Base-by-base conservation (phyloP, 2,888 invertebrate genomes). In the Amphiduros pacificus region DNA sequence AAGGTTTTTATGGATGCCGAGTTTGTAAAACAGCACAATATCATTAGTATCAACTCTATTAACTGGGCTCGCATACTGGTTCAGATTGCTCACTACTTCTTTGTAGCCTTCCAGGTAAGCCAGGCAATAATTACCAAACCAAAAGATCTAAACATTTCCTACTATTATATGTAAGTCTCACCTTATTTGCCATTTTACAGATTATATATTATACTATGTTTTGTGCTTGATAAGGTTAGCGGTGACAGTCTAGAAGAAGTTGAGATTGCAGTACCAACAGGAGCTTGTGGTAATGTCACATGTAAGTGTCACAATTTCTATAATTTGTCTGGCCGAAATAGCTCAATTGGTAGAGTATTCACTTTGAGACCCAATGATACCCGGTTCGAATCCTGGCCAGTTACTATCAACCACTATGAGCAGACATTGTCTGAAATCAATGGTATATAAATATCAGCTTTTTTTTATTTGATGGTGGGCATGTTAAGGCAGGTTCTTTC, bases 51-150 rank as follows among this genome's bases (percentile, higher is more conserved):
- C 44, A 85, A 85, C 69, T 85, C 85, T 2, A 78, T 84, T 61
- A 85, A 85, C 75, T 84, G 84, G 83, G 80, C 78, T 0, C 71
- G 85, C 29, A 78, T 85, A 44, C 70, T 84, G 75, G 74, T 83
- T 2, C 83, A 85, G 72, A 78, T 79, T 49, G 80, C 81, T 14
- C 84, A 84, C 67, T 83, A 77, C 66, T 78, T 84, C 67, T 84
- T 80, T 69, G 74, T 78, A 1, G 84, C 84, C 69, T 73, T 83
- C 44, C 74, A 80, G 73, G 79, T 82, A 57, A 24, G 49, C 9
- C 11, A 20, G 6, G 4, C 51, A 26, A 51, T 48, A 17, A 17
- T 14, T 36, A 17, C 17, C 9, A 9, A 36, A 36, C 17, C 36
- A 14, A 17, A 9, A 36, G 36, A 9, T 36, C 36, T 36, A 36